Evolutionary conservation across 2,113 vertebrate genomes (phyloP).

Genomic region (Festucalex cinctus): DNA sequence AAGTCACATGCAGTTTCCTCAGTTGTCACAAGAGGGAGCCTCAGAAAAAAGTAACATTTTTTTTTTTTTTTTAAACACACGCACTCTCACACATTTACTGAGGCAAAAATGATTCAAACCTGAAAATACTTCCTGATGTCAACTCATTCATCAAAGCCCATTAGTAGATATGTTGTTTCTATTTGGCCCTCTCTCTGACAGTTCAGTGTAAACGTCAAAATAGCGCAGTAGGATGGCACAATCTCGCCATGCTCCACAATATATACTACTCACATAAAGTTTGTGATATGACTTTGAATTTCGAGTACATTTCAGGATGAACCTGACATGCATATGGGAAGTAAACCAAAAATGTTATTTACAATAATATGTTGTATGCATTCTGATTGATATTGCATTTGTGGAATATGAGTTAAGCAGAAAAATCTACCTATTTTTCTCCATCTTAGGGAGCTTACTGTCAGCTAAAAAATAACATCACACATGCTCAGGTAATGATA

Average conservation of each 20-base stretch:
- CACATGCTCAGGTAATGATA: too few species aligned
- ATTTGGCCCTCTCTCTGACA: too few species aligned
- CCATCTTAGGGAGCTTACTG: too few species aligned
- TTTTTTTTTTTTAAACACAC: not conserved
- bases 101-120: not conserved
- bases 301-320: not conserved
- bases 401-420: too few species aligned
- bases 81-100: not conserved
- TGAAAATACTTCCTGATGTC: slow-evolving; percentile 6
- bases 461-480: too few species aligned
- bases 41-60: not conserved
- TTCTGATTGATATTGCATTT: too few species aligned
- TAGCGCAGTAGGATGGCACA: not conserved
- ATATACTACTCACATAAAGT: not conserved
- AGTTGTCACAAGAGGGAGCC: not conserved
- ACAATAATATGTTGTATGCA: too few species aligned
- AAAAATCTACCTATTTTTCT: too few species aligned
- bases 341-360: too few species aligned
- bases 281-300: not conserved
- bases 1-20: slow-evolving; percentile 12
- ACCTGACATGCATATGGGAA: not conserved
- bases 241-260: slow-evolving; percentile 22
- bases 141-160: not conserved
- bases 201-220: slow-evolving; percentile 2
- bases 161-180: not conserved